Conservation (phyloP, 2,888 invertebrate species). For the Schizaphis graminum region DNA sequence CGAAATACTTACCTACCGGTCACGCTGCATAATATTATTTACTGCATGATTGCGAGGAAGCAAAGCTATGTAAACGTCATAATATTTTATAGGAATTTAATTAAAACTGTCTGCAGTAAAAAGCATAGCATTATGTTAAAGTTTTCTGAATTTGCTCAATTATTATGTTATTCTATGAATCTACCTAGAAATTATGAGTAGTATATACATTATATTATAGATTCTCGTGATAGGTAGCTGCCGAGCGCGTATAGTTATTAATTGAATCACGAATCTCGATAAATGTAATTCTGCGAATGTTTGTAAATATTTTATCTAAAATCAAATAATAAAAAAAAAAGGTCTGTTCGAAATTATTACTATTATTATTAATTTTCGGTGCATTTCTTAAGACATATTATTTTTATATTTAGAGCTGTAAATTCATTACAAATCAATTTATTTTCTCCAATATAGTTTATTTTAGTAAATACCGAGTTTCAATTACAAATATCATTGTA, state of each 20-base stretch:
- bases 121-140: background rate
- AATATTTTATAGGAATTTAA: background rate
- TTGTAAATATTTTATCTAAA: background rate
- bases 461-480: background rate
- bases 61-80: constrained; percentile 4
- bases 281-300: background rate
- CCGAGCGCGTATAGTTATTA: background rate
- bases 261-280: background rate
- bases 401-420: background rate
- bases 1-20: too few relatives aligned
- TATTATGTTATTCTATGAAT: background rate
- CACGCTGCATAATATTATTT: background rate
- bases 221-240: background rate
- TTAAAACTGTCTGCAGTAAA: background rate
- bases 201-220: background rate
- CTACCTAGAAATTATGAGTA: background rate
- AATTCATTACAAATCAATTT: background rate
- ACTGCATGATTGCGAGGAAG: background rate
- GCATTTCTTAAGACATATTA: background rate
- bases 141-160: background rate
- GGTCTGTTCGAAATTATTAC: background rate
- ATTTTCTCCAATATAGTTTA: background rate
- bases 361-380: background rate
- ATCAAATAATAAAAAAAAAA: background rate
- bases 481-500: background rate